phyloP scores from a whole-genome alignment of 1,140 invertebrate genomes.

The Drosophila rufa region DNA sequence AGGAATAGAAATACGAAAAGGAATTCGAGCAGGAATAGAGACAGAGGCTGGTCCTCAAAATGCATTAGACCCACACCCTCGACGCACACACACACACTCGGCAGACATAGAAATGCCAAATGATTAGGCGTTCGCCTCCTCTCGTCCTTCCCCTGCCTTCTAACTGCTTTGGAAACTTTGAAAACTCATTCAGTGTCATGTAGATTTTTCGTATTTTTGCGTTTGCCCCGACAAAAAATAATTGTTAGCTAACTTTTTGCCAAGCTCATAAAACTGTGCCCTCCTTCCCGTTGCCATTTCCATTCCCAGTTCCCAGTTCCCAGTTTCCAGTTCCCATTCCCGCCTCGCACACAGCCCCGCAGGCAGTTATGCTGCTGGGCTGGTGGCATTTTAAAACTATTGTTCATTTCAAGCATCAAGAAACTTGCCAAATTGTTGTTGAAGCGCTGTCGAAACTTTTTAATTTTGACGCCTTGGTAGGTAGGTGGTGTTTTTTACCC shows the following conservation, averaged over 20 bases:
- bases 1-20: slow-evolving; percentile 19
- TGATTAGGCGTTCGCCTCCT: slow-evolving; percentile 41
- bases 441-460: slow-evolving; percentile 60
- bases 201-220: slow-evolving; percentile 66
- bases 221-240: slow-evolving; percentile 60
- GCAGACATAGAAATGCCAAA: slow-evolving; percentile 23
- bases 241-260: slow-evolving; percentile 60
- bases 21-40: slow-evolving; percentile 1
- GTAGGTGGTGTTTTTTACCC: slow-evolving; percentile 32
- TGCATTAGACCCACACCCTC: slow-evolving; percentile 46
- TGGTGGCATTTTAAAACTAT: slow-evolving; percentile 66
- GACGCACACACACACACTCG: neutral
- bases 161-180: slow-evolving; percentile 47
- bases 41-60: slow-evolving; percentile 12
- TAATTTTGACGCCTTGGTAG: slow-evolving; percentile 64
- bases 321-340: neutral
- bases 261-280: slow-evolving; percentile 60
- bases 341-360: neutral
- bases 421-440: slow-evolving; percentile 65
- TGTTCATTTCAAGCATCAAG: slow-evolving; percentile 69
- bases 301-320: too few species aligned
- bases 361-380: slow-evolving; percentile 45
- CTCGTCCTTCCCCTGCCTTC: neutral
- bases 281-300: neutral
- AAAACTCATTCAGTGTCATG: slow-evolving; percentile 67